Percentiles rank a stretch among this genome's conserved stretches.
phyloP scores from a whole-genome alignment of 2,797 vertebrate genomes.

The Dromococcyx pavoninus region DNA sequence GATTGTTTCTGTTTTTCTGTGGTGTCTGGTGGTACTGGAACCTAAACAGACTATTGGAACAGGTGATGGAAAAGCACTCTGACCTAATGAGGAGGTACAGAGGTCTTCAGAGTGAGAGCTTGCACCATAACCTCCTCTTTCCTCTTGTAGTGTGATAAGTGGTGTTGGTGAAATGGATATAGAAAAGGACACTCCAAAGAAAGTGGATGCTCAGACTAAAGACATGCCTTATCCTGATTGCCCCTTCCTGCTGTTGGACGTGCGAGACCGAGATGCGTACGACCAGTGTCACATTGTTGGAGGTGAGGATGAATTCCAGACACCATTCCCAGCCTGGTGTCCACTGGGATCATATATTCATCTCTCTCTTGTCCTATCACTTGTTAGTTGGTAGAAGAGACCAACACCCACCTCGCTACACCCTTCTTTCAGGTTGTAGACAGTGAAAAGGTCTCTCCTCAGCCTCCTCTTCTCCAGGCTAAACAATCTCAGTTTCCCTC shows the following conservation, averaged over 20 bases:
- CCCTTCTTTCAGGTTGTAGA: too few species aligned
- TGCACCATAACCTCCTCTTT: not conserved
- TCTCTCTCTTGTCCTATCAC: too few species aligned
- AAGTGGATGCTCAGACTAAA: not conserved
- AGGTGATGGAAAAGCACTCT: not conserved
- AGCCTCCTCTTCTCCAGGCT: too few species aligned
- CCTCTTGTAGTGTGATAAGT: constrained; percentile 85
- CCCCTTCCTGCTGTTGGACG: constrained; percentile 93
- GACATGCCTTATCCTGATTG: constrained; percentile 87
- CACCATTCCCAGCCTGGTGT: too few species aligned
- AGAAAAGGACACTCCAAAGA: constrained; percentile 71
- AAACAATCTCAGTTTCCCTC: too few species aligned
- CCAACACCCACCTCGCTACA: too few species aligned
- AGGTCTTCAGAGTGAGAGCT: accelerated
- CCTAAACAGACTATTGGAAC: accelerated
- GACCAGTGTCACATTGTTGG: constrained; percentile 89
- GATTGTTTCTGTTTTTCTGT: not conserved
- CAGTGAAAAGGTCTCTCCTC: too few species aligned
- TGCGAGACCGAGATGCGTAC: constrained; percentile 87
- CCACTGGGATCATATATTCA: accelerated
- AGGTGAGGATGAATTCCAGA: constrained; percentile 73
- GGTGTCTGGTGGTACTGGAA: not conserved
- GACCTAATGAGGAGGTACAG: accelerated
- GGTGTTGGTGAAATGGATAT: constrained; percentile 91
- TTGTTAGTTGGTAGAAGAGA: too few species aligned